Base-by-base conservation (phyloP, 2,888 invertebrate genomes). In the Zygothrica quintamaculata region DNA sequence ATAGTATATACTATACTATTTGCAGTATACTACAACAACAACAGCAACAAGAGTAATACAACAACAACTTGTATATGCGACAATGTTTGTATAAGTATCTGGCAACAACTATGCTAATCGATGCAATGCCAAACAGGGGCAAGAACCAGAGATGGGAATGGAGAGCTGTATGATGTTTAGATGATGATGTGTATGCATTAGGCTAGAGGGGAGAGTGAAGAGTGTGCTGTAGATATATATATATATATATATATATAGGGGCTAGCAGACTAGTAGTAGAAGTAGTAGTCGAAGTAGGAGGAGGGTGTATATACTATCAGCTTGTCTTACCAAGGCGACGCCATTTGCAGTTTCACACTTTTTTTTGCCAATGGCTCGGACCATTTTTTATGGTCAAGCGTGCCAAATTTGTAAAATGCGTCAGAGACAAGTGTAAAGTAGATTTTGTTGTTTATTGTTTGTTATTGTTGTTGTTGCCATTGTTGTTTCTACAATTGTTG, bases 401-500 rank as follows among this genome's bases (percentile, higher is more conserved):
- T 84, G 87, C 81, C 81, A 81, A 81, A 86, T 81, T 86, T 72
- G 81, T 81, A 84, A 77, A 84, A 86, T 80, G 84, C 86, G 80
- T 68, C 77, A 81, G 76, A 59, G 84, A 81, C 80, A 86, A 81
- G 80, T 81, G 87, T 80, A 80, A 76, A 84, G 64, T 72, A 57
- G 59, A 53, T 62, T 40, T 39, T 53, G 34, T n/a, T 43, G 18
- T 44, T 42, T 65, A 15, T 6, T 26, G 43, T 62, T 43, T 46
- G 42, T 29, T 62, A 44, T 31, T 61, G 44, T 44, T 44, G 55
- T 15, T 61, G 58, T 29, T 55, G 57, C n/a, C n/a, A n/a, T 22
- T 48, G 36, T 4, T 42, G 44, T 3, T 40, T 5, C 39, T 40
- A 13, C 31, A 52, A 46, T 36, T 57, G 50, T 50, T 48, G 62